phyloP scores from a whole-genome alignment of 2,797 vertebrate species.

The Uromys caudimaculatus region DNA sequence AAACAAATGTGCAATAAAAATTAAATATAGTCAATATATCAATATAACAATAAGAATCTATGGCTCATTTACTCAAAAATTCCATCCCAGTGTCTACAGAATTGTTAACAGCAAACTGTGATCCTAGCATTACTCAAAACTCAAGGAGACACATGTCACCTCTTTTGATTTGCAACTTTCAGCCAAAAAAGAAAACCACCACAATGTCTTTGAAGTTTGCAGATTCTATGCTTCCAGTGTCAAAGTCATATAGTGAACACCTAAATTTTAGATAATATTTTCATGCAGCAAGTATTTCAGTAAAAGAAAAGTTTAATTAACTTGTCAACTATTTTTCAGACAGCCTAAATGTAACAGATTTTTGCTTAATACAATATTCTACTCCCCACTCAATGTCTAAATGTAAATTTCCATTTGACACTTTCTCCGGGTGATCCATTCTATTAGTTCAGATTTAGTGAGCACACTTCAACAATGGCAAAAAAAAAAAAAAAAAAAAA shows the following conservation, averaged over 20 bases:
- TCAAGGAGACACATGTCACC: not conserved
- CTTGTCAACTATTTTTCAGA: not conserved
- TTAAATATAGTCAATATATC: not conserved
- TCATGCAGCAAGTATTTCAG: not conserved
- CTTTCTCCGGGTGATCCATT: not conserved
- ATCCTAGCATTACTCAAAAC: not conserved
- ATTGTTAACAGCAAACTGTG: not conserved
- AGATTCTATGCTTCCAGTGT: not conserved
- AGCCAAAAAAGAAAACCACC: not conserved
- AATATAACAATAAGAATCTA: not conserved
- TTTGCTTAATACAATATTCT: not conserved
- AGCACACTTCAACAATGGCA: not conserved
- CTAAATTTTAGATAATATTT: not conserved
- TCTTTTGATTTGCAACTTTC: not conserved
- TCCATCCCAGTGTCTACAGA: not conserved
- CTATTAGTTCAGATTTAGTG: not conserved
- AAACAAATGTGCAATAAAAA: not conserved
- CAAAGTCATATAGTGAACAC: not conserved
- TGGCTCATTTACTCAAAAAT: not conserved
- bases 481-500: not conserved
- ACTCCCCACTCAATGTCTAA: not conserved
- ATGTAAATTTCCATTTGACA: not conserved
- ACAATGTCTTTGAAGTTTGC: not conserved
- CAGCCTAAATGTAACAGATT: not conserved
- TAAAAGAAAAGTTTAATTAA: not conserved